Evolutionary conservation across 1,140 invertebrate genomes (phyloP), one percentile per base, ranked within the genome.

Genomic region (Drosophila teissieri): DNA sequence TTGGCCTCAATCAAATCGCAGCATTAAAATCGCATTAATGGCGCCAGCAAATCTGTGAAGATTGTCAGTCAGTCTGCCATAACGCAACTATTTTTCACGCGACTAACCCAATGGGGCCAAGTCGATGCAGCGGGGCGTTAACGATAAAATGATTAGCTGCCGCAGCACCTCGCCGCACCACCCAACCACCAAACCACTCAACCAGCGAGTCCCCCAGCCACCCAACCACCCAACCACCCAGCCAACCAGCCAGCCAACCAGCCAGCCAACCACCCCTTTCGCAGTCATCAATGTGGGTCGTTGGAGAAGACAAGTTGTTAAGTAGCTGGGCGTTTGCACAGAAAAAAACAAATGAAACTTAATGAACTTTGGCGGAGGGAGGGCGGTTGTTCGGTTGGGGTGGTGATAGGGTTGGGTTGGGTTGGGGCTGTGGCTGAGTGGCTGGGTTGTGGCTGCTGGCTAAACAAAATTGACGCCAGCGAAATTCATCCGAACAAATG

Each of bases 121-220:
- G 60, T 51, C 45, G 55, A 49, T 63, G 74, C 69, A 74, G 53
- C 56, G 61, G 76, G 69, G 60, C 80, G 60, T 78, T 75, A 80
- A 68, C 79, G 74, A 73, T 76, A 61, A 82, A 88, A 83, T 88
- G 83, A 88, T 88, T 88, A 88, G 84, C 82, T 85, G 52, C 48
- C 68, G 57, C 49, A 40, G 58, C 46, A 39, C 11, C 44, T 14
- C 44, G 22, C 14, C 39, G n/a, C 39, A 15, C 39, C 39, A 40
- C 39, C 14, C 39, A 19, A 39, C 11, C 45, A 46, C 15, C 42
- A 2, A 3, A 15, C 42, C 15, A 70, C 10, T 22, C 15, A 4
- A 42, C 31, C 8, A 31, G 7, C 31, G 7, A 31, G 10, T 8
- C 8, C 2, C 7, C 2, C 8, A 10, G 7, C 7, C 15, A 22